Evolutionary conservation across 2,113 vertebrate species (phyloP).

Genomic region (Forbesichthys agassizii): DNA sequence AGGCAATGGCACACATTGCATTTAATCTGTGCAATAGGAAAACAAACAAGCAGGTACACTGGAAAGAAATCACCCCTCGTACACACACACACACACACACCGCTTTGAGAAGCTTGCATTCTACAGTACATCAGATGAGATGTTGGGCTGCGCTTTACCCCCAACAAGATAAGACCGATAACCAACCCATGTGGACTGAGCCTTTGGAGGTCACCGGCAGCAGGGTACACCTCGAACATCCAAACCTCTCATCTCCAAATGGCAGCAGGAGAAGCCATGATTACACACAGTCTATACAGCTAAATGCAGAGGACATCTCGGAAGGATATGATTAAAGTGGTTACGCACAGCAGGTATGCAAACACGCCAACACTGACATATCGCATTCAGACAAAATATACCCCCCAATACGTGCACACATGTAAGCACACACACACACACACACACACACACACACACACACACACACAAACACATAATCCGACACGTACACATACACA

Average conservation of each 20-base stretch:
- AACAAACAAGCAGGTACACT: constrained; percentile 33
- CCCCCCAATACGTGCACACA: not conserved
- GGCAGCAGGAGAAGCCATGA: constrained; percentile 11
- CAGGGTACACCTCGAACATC: constrained; percentile 9
- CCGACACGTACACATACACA: not conserved
- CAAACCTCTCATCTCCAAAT: constrained; percentile 27
- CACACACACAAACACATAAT: not conserved
- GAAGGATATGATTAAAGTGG: constrained; percentile 53
- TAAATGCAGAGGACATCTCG: constrained; percentile 30
- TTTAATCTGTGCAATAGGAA: constrained; percentile 42
- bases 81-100: not conserved
- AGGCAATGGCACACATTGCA: constrained; percentile 15
- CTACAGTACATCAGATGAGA: constrained; percentile 14
- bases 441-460: not conserved
- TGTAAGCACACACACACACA: constrained; percentile 12
- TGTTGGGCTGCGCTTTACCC: not conserved
- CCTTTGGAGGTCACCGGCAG: constrained; percentile 4
- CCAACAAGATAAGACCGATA: constrained; percentile 10
- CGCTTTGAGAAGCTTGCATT: constrained; percentile 14
- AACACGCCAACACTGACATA: constrained; percentile 12
- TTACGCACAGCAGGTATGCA: constrained; percentile 48
- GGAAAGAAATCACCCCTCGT: constrained; percentile 9
- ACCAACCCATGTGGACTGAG: not conserved
- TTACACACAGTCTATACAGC: constrained; percentile 27
- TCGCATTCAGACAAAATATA: not conserved